Conservation (phyloP, 2,888 invertebrate genomes). For the Podabrus alpinus region DNA sequence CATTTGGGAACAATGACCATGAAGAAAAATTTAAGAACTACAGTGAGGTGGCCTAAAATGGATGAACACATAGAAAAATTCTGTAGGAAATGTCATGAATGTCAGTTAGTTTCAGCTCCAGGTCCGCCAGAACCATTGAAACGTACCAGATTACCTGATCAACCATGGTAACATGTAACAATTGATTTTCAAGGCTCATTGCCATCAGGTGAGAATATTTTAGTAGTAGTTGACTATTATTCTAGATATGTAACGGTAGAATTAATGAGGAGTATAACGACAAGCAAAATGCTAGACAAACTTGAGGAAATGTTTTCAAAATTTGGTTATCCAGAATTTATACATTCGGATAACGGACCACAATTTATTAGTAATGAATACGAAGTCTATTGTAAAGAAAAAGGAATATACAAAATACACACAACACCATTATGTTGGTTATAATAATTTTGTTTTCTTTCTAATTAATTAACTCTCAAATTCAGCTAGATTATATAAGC, state of each 20-base stretch:
- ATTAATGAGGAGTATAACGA: constrained; percentile 27
- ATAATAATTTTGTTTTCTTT: no score
- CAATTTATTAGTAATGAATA: constrained; percentile 33
- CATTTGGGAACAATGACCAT: constrained; percentile 37
- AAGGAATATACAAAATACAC: no score
- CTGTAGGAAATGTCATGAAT: constrained; percentile 29
- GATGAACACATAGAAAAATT: constrained; percentile 28
- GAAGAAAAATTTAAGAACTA: constrained; percentile 34
- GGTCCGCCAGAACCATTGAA: constrained; percentile 22
- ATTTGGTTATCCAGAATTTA: constrained; percentile 32
- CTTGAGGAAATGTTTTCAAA: constrained; percentile 33
- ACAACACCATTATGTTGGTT: no score
- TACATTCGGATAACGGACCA: constrained; percentile 33
- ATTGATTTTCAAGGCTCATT: constrained; percentile 40
- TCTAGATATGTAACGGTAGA: constrained; percentile 31
- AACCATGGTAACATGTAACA: constrained; percentile 32
- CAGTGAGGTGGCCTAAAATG: constrained; percentile 35
- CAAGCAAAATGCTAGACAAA: constrained; percentile 24
- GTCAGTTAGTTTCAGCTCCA: constrained; percentile 27
- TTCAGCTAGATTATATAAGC: no score
- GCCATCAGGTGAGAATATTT: constrained; percentile 27
- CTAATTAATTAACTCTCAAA: no score
- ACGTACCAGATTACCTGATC: constrained; percentile 15
- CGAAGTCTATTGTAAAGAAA: no score
- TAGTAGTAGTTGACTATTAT: constrained; percentile 27